Conservation (phyloP, 2,113 vertebrate species). For the Parus major region DNA sequence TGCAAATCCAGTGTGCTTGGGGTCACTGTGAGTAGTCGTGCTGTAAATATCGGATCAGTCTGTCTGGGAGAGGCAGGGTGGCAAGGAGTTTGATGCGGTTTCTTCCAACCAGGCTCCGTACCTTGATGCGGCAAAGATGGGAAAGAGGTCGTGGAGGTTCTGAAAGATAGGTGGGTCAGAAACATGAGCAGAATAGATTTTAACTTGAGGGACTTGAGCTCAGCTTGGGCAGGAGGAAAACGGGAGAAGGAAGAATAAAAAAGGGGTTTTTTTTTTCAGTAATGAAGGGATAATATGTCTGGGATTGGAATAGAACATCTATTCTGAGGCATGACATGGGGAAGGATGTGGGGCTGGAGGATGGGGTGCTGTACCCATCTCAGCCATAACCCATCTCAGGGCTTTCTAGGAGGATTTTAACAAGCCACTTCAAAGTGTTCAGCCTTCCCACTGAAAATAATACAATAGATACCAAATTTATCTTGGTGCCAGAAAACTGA, state of each 20-base stretch:
- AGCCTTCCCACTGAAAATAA: not conserved
- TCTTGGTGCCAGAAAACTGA: not conserved
- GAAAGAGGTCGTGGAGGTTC: conserved; percentile 86
- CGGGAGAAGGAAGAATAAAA: not conserved
- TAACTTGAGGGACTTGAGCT: not conserved
- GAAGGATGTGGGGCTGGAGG: not conserved
- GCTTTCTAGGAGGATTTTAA: not conserved
- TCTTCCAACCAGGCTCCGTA: conserved; percentile 82
- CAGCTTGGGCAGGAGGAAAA: not conserved
- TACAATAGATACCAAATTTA: not conserved
- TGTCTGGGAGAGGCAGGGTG: conserved; percentile 84
- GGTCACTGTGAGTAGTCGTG: conserved; percentile 72
- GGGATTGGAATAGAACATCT: not conserved
- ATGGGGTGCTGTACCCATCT: not conserved
- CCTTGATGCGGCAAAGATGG: conserved; percentile 88
- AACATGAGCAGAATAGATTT: not conserved
- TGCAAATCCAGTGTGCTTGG: accelerated
- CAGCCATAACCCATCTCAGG: not conserved
- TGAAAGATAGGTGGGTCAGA: conserved; percentile 54
- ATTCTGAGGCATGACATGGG: not conserved
- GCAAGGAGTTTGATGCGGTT: conserved; percentile 80
- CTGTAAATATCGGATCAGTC: conserved; percentile 85
- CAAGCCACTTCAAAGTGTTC: not conserved
- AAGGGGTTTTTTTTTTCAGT: not conserved
- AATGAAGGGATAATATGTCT: not conserved